phyloP scores from a whole-genome alignment of 2,888 invertebrate species.

The Macrosiphum euphorbiae region DNA sequence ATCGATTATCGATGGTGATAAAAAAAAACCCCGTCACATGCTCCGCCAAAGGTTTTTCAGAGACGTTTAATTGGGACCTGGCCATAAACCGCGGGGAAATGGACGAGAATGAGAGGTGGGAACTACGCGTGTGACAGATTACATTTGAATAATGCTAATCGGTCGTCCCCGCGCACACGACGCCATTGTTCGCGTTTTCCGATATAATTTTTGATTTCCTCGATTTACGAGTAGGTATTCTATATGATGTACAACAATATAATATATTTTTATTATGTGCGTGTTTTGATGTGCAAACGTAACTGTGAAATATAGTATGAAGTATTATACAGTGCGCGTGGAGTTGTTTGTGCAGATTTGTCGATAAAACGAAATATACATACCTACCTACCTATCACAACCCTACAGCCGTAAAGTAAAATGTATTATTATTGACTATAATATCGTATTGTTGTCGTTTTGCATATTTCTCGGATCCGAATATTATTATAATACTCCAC shows the following conservation, averaged over 20 bases:
- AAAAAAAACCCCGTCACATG: neutral
- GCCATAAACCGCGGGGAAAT: neutral
- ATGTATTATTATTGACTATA: neutral
- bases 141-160: constrained; percentile 44
- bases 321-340: neutral
- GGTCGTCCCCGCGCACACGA: too few relatives aligned
- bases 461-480: neutral
- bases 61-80: neutral
- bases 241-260: neutral
- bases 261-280: neutral
- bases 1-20: constrained; percentile 10
- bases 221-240: neutral
- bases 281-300: neutral
- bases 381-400: neutral
- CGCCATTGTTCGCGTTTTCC: neutral
- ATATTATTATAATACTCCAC: neutral
- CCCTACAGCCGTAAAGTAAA: neutral
- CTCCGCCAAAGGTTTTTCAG: neutral
- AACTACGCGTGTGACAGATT: constrained; percentile 16
- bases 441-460: neutral
- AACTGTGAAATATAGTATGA: neutral
- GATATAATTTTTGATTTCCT: neutral
- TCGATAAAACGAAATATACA: neutral
- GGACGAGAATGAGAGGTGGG: neutral
- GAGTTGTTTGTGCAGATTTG: neutral